Conservation (phyloP, 2,888 invertebrate species). For the Drosophila paracracens region DNA sequence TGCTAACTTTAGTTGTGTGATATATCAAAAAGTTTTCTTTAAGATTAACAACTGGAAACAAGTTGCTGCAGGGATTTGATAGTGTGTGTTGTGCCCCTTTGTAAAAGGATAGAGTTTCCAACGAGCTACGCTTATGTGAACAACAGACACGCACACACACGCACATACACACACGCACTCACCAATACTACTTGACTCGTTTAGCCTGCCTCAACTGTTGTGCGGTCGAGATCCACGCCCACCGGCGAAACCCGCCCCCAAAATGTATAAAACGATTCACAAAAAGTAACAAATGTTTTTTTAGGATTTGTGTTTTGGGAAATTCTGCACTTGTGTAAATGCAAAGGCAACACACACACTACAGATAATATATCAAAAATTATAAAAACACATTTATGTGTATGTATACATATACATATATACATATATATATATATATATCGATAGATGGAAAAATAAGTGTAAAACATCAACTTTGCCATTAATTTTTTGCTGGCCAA, state of each 20-base stretch:
- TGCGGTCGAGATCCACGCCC: conserved; percentile 45
- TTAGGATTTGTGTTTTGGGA: conserved; percentile 82
- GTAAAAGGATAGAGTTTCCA: not conserved
- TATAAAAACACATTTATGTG: conserved; percentile 41
- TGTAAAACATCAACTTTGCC: conserved; percentile 47
- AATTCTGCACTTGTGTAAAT: conserved; percentile 84
- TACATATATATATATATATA: not conserved
- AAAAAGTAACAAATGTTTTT: conserved; percentile 82
- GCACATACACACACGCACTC: conserved; percentile 17
- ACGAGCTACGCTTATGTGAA: conserved; percentile 57
- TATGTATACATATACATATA: too few relatives aligned
- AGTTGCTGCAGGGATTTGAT: not conserved
- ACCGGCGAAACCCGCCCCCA: conserved; percentile 24
- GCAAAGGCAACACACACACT: conserved; percentile 54
- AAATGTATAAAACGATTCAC: conserved; percentile 50
- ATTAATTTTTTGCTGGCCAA: conserved; percentile 30
- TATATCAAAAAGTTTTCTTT: conserved; percentile 14
- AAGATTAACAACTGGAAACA: conserved; percentile 5
- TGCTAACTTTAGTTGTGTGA: conserved; percentile 4
- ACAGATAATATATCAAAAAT: conserved; percentile 49
- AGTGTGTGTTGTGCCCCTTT: not conserved
- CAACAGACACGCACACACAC: conserved; percentile 36
- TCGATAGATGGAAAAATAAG: conserved; percentile 37
- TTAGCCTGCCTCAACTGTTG: conserved; percentile 59
- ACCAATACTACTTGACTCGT: conserved; percentile 37